phyloP scores from a whole-genome alignment of 2,888 invertebrate species.

The Elmis aenea region DNA sequence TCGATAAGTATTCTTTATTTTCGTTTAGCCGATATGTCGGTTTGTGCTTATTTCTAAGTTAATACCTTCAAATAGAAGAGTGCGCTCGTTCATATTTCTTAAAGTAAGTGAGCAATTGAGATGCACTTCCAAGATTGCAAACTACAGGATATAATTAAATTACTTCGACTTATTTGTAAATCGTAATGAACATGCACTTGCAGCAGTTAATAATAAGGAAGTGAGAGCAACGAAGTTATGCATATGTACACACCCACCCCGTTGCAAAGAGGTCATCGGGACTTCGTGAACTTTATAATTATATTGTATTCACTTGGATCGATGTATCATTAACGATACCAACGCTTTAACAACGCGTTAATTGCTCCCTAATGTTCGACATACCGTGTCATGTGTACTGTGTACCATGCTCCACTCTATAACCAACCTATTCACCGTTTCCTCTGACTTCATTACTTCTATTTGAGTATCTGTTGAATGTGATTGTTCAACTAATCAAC shows the following conservation, averaged over 20 bases:
- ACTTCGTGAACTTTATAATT: constrained; percentile 16
- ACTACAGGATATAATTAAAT: no score
- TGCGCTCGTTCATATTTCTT: background rate
- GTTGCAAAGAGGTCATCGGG: constrained; percentile 13
- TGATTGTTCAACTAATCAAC: no score
- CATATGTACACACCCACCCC: constrained; percentile 10
- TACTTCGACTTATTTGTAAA: no score
- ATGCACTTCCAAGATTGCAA: no score
- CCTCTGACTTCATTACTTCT: background rate
- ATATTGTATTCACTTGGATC: constrained; percentile 14
- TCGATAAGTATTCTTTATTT: no score
- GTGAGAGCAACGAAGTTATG: constrained; percentile 4
- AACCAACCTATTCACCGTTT: no score
- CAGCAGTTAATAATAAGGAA: constrained; percentile 6
- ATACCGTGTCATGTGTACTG: constrained; percentile 1
- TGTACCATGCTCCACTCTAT: no score
- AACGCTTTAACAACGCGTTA: constrained; percentile 17
- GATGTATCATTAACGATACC: constrained; percentile 15
- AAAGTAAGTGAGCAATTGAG: no score
- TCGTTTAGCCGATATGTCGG: background rate
- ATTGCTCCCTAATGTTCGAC: constrained; percentile 14
- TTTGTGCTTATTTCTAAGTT: background rate
- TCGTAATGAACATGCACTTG: constrained; percentile 7
- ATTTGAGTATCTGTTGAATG: no score
- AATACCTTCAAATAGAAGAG: background rate